These are phyloP conservation scores for Sthenelais limicola DNA, from an alignment of 2,888 invertebrate species.

Conservation along the genomic window DNA sequence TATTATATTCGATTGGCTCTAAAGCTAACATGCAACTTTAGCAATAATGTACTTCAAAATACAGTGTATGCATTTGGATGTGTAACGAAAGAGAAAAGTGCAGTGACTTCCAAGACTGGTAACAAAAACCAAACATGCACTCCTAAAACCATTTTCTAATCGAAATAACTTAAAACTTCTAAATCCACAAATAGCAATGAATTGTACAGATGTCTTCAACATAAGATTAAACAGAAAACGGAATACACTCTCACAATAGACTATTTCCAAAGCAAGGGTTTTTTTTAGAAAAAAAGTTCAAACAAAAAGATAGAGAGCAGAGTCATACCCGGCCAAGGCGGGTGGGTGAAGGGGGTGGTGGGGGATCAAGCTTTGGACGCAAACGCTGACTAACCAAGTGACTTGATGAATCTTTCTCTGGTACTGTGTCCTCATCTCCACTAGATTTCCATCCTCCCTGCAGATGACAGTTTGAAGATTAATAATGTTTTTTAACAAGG, in stretches of 20 bases:
- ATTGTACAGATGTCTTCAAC: too few relatives aligned
- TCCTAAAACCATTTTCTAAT: too few relatives aligned
- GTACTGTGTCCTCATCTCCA: conserved; percentile 16
- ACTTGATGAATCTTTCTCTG: conserved; percentile 21
- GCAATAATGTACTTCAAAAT: too few relatives aligned
- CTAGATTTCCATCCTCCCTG: conserved; percentile 32
- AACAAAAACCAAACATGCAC: too few relatives aligned
- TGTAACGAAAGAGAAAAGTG: too few relatives aligned
- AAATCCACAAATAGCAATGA: too few relatives aligned
- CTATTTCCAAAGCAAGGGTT: not conserved
- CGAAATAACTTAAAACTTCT: too few relatives aligned
- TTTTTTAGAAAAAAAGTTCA: not conserved
- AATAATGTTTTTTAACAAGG: not conserved
- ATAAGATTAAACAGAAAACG: too few relatives aligned
- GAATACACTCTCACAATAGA: not conserved
- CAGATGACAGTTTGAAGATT: not conserved
- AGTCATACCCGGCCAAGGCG: conserved; percentile 22
- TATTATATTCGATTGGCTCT: too few relatives aligned
- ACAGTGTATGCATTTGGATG: too few relatives aligned
- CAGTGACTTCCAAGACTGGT: too few relatives aligned
- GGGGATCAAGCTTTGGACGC: conserved; percentile 37
- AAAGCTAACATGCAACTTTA: too few relatives aligned
- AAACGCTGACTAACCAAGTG: conserved; percentile 22
- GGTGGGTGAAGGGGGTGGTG: conserved; percentile 35
- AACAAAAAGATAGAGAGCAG: not conserved